phyloP scores from a whole-genome alignment of 1,140 invertebrate genomes.

The Conus ventricosus region DNA sequence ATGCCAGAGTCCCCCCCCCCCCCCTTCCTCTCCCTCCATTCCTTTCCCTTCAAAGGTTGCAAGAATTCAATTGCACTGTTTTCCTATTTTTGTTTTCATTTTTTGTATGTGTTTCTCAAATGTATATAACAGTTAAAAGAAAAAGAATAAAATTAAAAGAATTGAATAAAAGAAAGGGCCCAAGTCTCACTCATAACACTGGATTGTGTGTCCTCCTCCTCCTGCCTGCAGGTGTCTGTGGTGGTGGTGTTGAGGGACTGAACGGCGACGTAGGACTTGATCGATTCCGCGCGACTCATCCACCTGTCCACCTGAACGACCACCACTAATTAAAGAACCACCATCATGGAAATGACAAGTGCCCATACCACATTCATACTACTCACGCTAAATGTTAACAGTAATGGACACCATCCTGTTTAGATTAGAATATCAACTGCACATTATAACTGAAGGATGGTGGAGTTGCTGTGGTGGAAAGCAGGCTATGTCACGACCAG shows the following conservation, averaged over 20 bases:
- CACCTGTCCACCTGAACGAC: slow-evolving; percentile 51
- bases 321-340: no score
- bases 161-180: no score
- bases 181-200: slow-evolving; percentile 2
- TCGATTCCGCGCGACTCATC: slow-evolving; percentile 70
- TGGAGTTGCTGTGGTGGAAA: no score
- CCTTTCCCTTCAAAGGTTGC: no score
- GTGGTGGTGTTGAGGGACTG: slow-evolving; percentile 48
- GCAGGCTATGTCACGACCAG: no score
- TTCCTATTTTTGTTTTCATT: background rate
- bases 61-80: no score
- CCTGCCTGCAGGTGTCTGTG: slow-evolving; percentile 45
- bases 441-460: no score
- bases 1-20: background rate
- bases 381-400: background rate
- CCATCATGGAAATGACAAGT: background rate
- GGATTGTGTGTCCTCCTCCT: slow-evolving; percentile 46
- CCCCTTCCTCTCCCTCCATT: background rate
- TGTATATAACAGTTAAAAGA: no score
- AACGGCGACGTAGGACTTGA: slow-evolving; percentile 64
- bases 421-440: no score
- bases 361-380: background rate
- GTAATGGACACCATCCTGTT: background rate
- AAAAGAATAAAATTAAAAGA: no score
- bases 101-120: no score